phyloP scores from a whole-genome alignment of 2,888 invertebrate species.

The Idaea biselata region DNA sequence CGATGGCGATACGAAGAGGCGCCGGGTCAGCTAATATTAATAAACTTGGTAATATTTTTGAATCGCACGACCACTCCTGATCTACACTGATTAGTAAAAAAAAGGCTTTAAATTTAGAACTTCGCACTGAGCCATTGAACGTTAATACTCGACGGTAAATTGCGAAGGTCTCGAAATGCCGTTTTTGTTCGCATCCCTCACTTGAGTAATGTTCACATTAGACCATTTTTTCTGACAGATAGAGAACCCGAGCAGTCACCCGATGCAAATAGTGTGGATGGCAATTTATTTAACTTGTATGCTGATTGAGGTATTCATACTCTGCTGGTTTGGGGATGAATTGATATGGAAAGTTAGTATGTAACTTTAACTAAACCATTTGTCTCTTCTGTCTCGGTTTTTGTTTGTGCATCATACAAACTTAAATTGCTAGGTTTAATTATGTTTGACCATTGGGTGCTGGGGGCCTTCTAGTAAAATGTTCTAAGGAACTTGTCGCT shows the following conservation, averaged over 20 bases:
- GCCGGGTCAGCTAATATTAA: no score
- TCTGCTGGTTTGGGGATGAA: slow-evolving; percentile 76
- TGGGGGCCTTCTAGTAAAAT: no score
- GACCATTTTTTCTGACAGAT: slow-evolving; percentile 52
- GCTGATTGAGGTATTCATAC: slow-evolving; percentile 74
- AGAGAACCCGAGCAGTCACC: slow-evolving; percentile 68
- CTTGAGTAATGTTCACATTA: slow-evolving; percentile 30
- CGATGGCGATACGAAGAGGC: no score
- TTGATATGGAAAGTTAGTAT: slow-evolving; percentile 68
- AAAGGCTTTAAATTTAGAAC: not conserved
- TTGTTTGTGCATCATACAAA: slow-evolving; percentile 16
- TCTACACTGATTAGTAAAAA: not conserved
- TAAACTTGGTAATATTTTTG: not conserved
- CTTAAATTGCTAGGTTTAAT: not conserved
- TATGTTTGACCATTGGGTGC: no score
- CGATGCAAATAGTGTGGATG: slow-evolving; percentile 76
- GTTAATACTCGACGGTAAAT: slow-evolving; percentile 17
- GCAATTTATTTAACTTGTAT: slow-evolving; percentile 74
- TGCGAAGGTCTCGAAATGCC: slow-evolving; percentile 26
- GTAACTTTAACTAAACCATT: slow-evolving; percentile 19
- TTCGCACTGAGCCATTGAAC: not conserved
- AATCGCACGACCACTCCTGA: not conserved
- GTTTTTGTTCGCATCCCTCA: slow-evolving; percentile 28
- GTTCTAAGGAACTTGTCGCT: no score
- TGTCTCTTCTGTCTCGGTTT: slow-evolving; percentile 17